Percentiles rank a stretch among this genome's conserved stretches.
phyloP scores from a whole-genome alignment of 2,113 vertebrate genomes.

The Halichoerus grypus region DNA sequence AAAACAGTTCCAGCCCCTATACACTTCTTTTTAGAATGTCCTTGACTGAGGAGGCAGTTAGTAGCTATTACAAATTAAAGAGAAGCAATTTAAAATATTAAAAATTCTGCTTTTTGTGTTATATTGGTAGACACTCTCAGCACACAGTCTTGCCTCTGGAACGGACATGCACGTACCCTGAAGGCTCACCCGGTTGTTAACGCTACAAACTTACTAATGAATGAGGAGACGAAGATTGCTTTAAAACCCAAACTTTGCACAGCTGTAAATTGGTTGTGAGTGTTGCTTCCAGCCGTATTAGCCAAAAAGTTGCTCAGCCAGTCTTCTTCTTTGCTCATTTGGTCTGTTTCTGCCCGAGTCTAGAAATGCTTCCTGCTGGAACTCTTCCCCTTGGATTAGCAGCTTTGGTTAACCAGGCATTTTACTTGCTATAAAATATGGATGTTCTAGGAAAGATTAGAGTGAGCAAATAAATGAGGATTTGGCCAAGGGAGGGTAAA shows the following conservation, averaged over 20 bases:
- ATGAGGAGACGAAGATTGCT: background rate
- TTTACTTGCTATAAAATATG: constrained; percentile 70
- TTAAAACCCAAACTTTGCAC: constrained; percentile 65
- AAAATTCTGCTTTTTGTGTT: background rate
- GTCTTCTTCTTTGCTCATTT: constrained; percentile 68
- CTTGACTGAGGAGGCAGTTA: background rate
- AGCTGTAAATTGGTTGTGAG: constrained; percentile 63
- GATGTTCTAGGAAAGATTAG: constrained; percentile 49
- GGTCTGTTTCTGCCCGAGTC: constrained; percentile 51
- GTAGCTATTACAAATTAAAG: background rate
- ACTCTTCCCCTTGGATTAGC: constrained; percentile 64
- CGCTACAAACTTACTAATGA: constrained; percentile 39
- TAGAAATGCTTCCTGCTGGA: constrained; percentile 75
- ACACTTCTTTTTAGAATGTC: background rate
- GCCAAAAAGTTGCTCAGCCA: constrained; percentile 42
- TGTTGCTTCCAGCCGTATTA: background rate
- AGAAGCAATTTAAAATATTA: constrained; percentile 21
- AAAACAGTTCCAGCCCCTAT: background rate
- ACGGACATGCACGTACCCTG: background rate
- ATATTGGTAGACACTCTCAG: background rate
- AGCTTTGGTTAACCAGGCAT: constrained; percentile 52
- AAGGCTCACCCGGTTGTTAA: background rate
- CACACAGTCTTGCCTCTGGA: background rate
- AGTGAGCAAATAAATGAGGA: constrained; percentile 28
- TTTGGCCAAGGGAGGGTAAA: background rate